Percentiles rank a stretch among this genome's conserved stretches.
Conservation (phyloP, 2,888 invertebrate genomes). For the Ennomos erosarius region DNA sequence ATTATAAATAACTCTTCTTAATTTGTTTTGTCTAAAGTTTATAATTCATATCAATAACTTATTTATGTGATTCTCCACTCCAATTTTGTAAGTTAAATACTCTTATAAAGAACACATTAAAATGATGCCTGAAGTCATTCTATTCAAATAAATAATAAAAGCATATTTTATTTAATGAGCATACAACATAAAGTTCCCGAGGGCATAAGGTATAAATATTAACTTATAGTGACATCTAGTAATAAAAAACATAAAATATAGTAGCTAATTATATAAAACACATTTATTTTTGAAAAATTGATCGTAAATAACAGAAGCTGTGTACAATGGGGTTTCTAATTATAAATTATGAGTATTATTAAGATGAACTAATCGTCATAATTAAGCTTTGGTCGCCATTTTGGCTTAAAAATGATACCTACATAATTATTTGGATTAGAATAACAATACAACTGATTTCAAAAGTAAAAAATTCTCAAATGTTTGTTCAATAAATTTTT, state of each 20-base stretch:
- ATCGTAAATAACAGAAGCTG: slow-evolving; percentile 29
- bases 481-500: too few relatives aligned
- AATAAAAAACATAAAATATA: slow-evolving; percentile 27
- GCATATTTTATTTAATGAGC: slow-evolving; percentile 14
- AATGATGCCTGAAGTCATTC: slow-evolving; percentile 8
- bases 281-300: slow-evolving; percentile 25
- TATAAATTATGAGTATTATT: slow-evolving; percentile 11
- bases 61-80: too few relatives aligned
- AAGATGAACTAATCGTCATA: slow-evolving; percentile 1
- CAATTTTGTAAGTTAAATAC: too few relatives aligned
- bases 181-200: slow-evolving; percentile 5
- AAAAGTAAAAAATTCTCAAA: too few relatives aligned
- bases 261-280: slow-evolving; percentile 37
- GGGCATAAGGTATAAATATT: slow-evolving; percentile 22
- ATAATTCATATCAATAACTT: too few relatives aligned
- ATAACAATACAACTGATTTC: too few relatives aligned
- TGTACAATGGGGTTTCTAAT: slow-evolving; percentile 8
- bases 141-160: slow-evolving; percentile 23
- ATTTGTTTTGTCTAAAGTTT: too few relatives aligned
- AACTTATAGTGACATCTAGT: slow-evolving; percentile 25
- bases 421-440: too few relatives aligned
- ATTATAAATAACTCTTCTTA: too few relatives aligned
- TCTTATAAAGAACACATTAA: not conserved
- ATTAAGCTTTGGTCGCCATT: too few relatives aligned
- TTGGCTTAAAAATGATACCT: too few relatives aligned